Conservation (phyloP, 2,888 invertebrate species). For the Pterostichus niger region DNA sequence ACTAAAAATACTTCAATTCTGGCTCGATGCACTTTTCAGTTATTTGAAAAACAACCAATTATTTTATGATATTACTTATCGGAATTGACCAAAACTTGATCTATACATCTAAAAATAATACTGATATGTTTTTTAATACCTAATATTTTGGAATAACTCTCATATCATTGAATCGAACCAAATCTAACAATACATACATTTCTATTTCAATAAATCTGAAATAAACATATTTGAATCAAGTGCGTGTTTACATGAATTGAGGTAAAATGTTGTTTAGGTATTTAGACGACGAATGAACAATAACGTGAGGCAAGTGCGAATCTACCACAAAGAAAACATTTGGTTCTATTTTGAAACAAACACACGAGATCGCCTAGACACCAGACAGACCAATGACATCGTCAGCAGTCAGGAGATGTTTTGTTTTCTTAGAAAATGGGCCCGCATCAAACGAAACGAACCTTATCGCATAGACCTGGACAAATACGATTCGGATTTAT, state of each 20-base stretch:
- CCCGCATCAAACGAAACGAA: conserved; percentile 7
- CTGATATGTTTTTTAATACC: neutral
- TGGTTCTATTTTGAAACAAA: conserved; percentile 14
- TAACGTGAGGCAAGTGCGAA: neutral
- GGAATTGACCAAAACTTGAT: neutral
- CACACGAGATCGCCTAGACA: conserved; percentile 9
- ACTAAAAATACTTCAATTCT: conserved; percentile 58
- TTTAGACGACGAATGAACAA: too few relatives aligned
- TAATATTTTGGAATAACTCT: neutral
- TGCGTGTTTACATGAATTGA: too few relatives aligned
- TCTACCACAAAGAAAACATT: conserved; percentile 6
- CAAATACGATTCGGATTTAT: conserved; percentile 20
- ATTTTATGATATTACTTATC: neutral
- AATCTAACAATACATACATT: neutral
- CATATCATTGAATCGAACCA: too few relatives aligned
- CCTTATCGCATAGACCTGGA: conserved; percentile 12
- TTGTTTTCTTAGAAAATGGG: conserved; percentile 17
- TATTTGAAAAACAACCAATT: conserved; percentile 19
- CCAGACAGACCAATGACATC: conserved; percentile 24
- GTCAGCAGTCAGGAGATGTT: conserved; percentile 21
- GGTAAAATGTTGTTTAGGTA: too few relatives aligned
- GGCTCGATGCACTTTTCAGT: conserved; percentile 35
- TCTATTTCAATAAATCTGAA: conserved; percentile 26
- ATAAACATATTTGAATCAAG: neutral
- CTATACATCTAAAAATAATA: neutral